Evolutionary conservation across 2,888 invertebrate genomes (phyloP).

Genomic region (Lasioglossum marginatum): DNA sequence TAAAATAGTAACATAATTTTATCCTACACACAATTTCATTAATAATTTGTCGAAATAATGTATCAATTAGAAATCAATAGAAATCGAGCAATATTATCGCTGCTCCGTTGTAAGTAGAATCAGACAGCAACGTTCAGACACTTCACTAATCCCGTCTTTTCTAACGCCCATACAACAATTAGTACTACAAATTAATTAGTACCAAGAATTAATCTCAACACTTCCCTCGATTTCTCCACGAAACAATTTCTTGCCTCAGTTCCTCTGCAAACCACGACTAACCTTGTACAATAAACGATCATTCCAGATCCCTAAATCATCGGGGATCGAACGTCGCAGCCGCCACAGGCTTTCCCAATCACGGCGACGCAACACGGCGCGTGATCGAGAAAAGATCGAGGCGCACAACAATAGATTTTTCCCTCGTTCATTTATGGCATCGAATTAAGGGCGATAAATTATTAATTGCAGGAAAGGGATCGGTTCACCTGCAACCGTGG

Average conservation of each 20-base stretch:
- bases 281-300: neutral
- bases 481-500: slow-evolving; percentile 73
- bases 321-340: neutral
- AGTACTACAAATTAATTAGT: neutral
- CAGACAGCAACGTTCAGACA: neutral
- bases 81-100: neutral
- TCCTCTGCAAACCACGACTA: neutral
- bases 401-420: slow-evolving; percentile 45
- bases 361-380: neutral
- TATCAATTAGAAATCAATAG: neutral
- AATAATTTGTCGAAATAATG: no score
- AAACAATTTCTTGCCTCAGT: neutral
- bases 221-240: neutral
- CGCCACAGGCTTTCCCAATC: slow-evolving; percentile 31
- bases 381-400: neutral
- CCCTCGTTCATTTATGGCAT: slow-evolving; percentile 30
- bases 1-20: neutral
- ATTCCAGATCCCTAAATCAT: slow-evolving; percentile 6
- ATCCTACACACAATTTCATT: neutral
- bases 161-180: neutral
- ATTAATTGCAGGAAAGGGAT: slow-evolving; percentile 67
- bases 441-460: slow-evolving; percentile 61
- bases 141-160: neutral
- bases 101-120: neutral
- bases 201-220: neutral